Evolutionary conservation across 1,140 invertebrate genomes (phyloP), one percentile per base, ranked within the genome.

Genomic region (Macrobrachium rosenbergii): DNA sequence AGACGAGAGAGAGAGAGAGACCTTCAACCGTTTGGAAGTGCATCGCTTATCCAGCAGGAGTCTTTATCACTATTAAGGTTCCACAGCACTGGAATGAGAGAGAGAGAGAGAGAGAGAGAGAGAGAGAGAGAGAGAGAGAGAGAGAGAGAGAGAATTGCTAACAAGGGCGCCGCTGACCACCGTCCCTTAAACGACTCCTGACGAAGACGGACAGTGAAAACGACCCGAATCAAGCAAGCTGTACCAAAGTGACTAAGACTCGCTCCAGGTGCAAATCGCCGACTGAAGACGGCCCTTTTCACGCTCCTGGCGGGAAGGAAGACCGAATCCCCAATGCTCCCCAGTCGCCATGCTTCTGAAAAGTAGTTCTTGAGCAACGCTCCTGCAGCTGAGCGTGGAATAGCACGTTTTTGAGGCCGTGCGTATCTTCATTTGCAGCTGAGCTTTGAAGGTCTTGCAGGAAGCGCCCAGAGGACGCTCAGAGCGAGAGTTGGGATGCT

Each of bases 121-220:
- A 80, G 78, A 80, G 78, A 80, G 60, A 80, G 78, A 63, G 60
- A 80, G 78, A 63, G 60, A 63, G 78, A 80, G 78, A 80, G 60
- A 63, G 78, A 80, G 60, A 80, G 60, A 59, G n/a, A 76, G n/a
- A 21, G n/a, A 17, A 28, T 14, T n/a, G 69, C 14, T 73, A 5
- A 2, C 17, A 63, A 64, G 78, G 10, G 78, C 12, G 58, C 43
- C 19, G 62, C 19, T 37, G 43, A 45, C 43, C 43, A 37, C 62
- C 58, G 43, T 12, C 60, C 59, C 59, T 21, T n/a, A 21, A 64
- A 80, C 60, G 21, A 28, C 12, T 6, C n/a, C 78, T 80, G 78
- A 80, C 78, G 78, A 80, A 80, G 78, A 80, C 62, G 23, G 78
- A 80, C 78, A 80, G 64, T 60, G 28, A 14, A 58, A 79, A 23